Percentiles rank a stretch among this genome's conserved stretches.
Conservation (phyloP, 2,113 vertebrate species). For the Otocyon megalotis region DNA sequence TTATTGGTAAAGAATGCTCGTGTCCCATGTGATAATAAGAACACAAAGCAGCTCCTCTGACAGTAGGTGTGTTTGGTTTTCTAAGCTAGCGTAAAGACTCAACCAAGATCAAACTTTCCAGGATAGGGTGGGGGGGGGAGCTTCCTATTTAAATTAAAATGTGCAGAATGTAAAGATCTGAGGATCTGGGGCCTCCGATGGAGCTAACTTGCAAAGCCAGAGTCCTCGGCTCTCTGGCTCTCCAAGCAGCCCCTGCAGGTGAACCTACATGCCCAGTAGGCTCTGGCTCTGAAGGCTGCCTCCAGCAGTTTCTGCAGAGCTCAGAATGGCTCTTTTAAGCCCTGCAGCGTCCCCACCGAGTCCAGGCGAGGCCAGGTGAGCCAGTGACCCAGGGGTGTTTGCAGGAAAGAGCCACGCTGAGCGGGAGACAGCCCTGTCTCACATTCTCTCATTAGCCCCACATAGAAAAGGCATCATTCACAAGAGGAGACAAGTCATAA, state of each 20-base stretch:
- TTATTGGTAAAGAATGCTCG: conserved; percentile 53
- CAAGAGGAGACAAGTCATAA: conserved; percentile 80
- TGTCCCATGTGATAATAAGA: conserved; percentile 7
- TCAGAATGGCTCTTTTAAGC: background rate
- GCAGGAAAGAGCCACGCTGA: background rate
- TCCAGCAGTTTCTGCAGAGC: background rate
- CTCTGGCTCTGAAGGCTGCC: background rate
- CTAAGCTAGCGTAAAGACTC: background rate
- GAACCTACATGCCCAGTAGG: background rate
- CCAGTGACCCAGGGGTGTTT: accelerated
- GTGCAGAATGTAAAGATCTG: background rate
- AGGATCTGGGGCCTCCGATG: background rate
- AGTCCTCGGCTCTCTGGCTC: background rate
- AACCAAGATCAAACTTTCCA: background rate
- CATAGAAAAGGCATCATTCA: conserved; percentile 66
- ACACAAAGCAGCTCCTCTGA: background rate
- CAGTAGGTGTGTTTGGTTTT: background rate
- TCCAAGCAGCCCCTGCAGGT: too few species aligned
- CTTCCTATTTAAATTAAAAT: background rate
- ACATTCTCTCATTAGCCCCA: conserved; percentile 64
- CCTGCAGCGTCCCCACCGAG: accelerated
- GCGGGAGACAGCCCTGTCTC: conserved; percentile 12
- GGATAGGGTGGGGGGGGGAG: background rate
- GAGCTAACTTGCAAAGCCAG: conserved; percentile 29
- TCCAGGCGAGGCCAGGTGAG: background rate